Conservation (phyloP, 2,888 invertebrate species). For the Nephrotoma flavescens region DNA sequence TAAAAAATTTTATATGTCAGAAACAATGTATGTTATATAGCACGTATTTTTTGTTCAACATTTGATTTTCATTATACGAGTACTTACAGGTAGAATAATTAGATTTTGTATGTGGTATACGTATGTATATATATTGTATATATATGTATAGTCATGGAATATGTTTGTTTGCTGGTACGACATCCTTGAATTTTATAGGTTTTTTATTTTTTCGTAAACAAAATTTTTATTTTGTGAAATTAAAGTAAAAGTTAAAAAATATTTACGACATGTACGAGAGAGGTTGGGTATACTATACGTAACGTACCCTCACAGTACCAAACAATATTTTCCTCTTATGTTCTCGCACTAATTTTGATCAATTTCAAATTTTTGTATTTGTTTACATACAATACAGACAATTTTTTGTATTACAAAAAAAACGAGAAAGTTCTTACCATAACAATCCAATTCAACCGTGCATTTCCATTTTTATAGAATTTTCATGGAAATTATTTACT, state of each 20-base stretch:
- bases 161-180: not conserved
- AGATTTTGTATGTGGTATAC: not conserved
- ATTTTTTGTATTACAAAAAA: not conserved
- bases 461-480: not conserved
- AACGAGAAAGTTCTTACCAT: not conserved
- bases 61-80: not conserved
- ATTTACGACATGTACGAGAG: not conserved
- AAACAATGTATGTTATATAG: not conserved
- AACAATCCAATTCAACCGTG: not conserved
- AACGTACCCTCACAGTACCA: not conserved
- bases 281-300: not conserved
- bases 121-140: not conserved
- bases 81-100: not conserved
- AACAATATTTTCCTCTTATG: not conserved
- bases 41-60: not conserved
- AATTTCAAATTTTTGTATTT: not conserved
- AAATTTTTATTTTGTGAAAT: not conserved
- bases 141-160: not conserved
- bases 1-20: not conserved
- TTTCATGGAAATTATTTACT: not conserved
- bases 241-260: not conserved
- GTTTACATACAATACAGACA: not conserved
- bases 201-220: not conserved
- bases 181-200: not conserved
- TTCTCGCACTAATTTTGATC: not conserved